Evolutionary conservation across 2,113 vertebrate species (phyloP), one percentile per base, ranked within the genome.

Genomic region (Aplodontia rufa): DNA sequence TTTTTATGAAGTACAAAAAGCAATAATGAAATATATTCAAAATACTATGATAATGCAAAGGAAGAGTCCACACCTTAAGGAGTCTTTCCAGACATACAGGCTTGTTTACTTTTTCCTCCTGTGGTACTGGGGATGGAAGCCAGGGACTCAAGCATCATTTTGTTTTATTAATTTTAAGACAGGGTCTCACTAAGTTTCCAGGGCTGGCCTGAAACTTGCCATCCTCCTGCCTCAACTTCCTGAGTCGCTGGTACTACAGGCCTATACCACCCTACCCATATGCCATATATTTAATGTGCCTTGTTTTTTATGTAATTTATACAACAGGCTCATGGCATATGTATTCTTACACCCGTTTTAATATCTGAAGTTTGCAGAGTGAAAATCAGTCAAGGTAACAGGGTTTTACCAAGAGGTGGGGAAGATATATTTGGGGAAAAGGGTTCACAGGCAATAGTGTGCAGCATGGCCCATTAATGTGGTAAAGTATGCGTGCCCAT

Each of bases 221-320:
- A 60, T 60, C 58, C 58, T 60, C 26, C 58, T 55, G 53, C 24
- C 58, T 26, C 24, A 60, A 26, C 58, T 26, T 60, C 24, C 58
- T 60, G 58, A 60, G 58, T 28, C 4, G 24, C 58, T 60, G 58
- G 58, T 22, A 60, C 28, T 60, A 60, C 26, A 60, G 58, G 24
- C 58, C 24, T 26, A 9, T 9, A 28, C 58, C 58, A 28, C 22
- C 58, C 9, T 60, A 3, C 58, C 58, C 28, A 26, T 89, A 42
- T 78, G 74, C 4, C 5, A 71, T 88, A 69, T 86, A 79, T 74
- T 84, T 84, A 79, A 80, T 20, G 5, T 87, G 42, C 42, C 42
- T 13, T 75, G 49, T 40, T 87, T 88, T 88, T 80, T 51, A 53
- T 91, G 51, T 91, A 69, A 93, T 94, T 94, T 62, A 66, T 4